A percentile compares a stretch with the other conserved stretches of the same genome.
These are phyloP conservation scores for Apus apus DNA, from an alignment of 2,113 vertebrate species.

Conservation along the genomic window DNA sequence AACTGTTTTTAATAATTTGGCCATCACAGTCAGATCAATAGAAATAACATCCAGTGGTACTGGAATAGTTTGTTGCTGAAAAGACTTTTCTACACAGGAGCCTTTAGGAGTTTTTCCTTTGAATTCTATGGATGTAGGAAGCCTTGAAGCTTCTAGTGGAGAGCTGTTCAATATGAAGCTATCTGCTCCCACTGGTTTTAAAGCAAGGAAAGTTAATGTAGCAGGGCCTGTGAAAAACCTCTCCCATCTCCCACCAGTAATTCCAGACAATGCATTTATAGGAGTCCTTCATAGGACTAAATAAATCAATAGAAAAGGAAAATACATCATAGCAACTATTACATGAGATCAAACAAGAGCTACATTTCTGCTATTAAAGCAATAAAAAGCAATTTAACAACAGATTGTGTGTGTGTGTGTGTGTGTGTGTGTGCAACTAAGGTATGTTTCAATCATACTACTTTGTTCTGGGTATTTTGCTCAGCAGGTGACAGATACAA, in stretches of 20 bases:
- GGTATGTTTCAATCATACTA: not conserved
- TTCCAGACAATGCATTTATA: not conserved
- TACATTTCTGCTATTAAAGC: not conserved
- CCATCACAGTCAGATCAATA: not conserved
- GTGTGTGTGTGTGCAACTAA: not conserved
- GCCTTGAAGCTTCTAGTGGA: not conserved
- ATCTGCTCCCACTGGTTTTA: not conserved
- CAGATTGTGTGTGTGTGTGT: too few species aligned
- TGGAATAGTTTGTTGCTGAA: not conserved
- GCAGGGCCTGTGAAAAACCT: not conserved
- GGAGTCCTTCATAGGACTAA: too few species aligned
- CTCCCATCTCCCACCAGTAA: not conserved
- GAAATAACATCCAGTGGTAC: not conserved
- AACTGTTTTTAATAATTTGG: not conserved
- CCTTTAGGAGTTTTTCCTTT: not conserved
- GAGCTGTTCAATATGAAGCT: not conserved
- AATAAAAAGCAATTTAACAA: not conserved
- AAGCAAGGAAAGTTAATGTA: not conserved
- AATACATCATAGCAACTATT: not conserved
- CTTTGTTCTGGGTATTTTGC: not conserved
- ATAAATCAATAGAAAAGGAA: not conserved
- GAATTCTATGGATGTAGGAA: not conserved
- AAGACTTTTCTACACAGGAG: not conserved
- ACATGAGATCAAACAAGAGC: not conserved
- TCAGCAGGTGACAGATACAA: conserved; percentile 16